Percentiles rank a stretch among this genome's conserved stretches.
phyloP scores from a whole-genome alignment of 2,888 invertebrate genomes.

The Rapana venosa region DNA sequence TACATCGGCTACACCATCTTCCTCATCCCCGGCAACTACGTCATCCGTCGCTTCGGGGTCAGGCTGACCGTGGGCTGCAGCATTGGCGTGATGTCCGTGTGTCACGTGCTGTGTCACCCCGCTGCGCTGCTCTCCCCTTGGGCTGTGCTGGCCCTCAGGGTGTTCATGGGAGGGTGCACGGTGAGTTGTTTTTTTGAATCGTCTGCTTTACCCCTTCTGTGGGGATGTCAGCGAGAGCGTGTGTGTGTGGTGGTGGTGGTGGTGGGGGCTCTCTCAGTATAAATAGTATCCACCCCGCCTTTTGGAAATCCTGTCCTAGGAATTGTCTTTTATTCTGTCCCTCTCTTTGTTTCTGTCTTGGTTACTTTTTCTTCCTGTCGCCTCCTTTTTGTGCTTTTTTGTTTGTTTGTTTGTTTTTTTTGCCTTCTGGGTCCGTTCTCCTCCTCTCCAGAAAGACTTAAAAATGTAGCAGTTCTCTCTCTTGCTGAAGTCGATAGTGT shows the following conservation, averaged over 20 bases:
- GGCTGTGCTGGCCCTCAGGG: slow-evolving; percentile 58
- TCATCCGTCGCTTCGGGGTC: slow-evolving; percentile 59
- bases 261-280: slow-evolving; percentile 81
- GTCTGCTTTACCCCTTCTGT: too few relatives aligned
- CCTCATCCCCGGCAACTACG: slow-evolving; percentile 73
- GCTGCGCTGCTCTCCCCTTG: slow-evolving; percentile 56
- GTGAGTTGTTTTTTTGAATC: slow-evolving; percentile 51
- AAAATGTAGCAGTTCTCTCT: too few relatives aligned
- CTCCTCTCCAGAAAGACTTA: too few relatives aligned
- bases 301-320: slow-evolving; percentile 82
- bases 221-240: too few relatives aligned
- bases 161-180: slow-evolving; percentile 62
- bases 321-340: too few relatives aligned
- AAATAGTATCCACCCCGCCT: slow-evolving; percentile 92
- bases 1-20: slow-evolving; percentile 80
- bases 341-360: too few relatives aligned
- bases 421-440: neutral
- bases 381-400: too few relatives aligned
- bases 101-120: slow-evolving; percentile 63
- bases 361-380: too few relatives aligned
- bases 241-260: neutral
- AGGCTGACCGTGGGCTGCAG: slow-evolving; percentile 69
- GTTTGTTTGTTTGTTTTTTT: too few relatives aligned
- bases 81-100: slow-evolving; percentile 60
- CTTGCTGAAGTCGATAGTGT: too few relatives aligned